Evolutionary conservation across 2,888 invertebrate genomes (phyloP), one percentile per base, ranked within the genome.

Genomic region (Scaeva pyrastri): DNA sequence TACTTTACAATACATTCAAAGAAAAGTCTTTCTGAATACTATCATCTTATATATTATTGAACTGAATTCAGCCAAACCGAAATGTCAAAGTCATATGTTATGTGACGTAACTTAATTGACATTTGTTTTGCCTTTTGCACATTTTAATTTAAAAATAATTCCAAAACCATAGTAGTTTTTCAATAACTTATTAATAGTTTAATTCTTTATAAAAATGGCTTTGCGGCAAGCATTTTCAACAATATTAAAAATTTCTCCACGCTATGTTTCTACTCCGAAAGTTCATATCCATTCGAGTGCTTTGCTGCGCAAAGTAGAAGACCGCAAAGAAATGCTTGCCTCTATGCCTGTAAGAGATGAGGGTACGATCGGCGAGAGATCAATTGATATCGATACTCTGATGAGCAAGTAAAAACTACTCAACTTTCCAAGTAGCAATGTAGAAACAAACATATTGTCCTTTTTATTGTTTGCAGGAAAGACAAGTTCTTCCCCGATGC

Each of bases 351-450:
- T 91, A 14, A 91, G 90, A 83, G 97, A 97, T 91, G 96, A 97
- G 90, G 97, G 97, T 62, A 96, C 96, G 0, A 94, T 94, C 78
- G 97, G 97, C 55, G 97, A 97, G 92, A 95, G 94, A 90, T 92
- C 94, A 1, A 90, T 95, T 41, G 96, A 96, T 90, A 94, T 97
- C 45, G 97, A 97, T 91, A 92, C 94, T 10, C 91, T 94, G 16
- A 90, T 95, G 10, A 93, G 94, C 89, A 93, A 94, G 96, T 96
- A 93, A 92, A 82, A 68, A 94, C 21, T 16, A 0, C 11, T 48
- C 14, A 12, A 2, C 39, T 60, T 48, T 48, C 2, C 39, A 16
- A n/a, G 21, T 19, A 21, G 0, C 6, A 48, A 41, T 55, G 2
- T 8, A 10, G 62, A 0, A 21, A n/a, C 0, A 31, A 11, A 73